These are phyloP conservation scores for Ophioderma brevispina DNA, from an alignment of 35 echinoderm and acorn worm genomes.

Conservation along the genomic window DNA sequence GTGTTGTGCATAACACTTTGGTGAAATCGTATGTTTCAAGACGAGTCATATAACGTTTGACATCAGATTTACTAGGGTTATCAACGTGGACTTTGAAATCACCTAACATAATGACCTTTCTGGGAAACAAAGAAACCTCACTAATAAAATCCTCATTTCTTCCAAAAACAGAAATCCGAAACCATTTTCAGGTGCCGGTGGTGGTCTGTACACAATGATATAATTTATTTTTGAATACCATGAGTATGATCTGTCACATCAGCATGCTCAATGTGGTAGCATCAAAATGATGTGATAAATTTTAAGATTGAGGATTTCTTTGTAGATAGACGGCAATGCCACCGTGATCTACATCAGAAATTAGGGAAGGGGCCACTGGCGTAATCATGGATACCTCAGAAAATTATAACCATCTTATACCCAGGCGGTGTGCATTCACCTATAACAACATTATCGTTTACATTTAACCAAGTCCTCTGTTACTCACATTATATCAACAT, in stretches of 20 bases:
- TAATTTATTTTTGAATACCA: conserved; percentile 8
- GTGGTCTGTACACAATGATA: background rate
- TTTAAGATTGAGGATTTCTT: conserved; percentile 5
- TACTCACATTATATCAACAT: background rate
- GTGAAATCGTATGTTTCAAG: conserved; percentile 1
- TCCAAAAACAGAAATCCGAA: background rate
- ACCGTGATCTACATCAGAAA: background rate
- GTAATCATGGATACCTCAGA: background rate
- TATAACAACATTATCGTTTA: background rate
- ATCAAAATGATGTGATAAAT: background rate
- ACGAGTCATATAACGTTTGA: background rate
- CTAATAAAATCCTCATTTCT: background rate
- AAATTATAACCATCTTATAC: background rate
- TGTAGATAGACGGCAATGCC: conserved; percentile 9
- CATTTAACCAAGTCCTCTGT: conserved; percentile 1
- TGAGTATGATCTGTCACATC: background rate
- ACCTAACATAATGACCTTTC: conserved; percentile 6
- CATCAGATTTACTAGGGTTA: background rate
- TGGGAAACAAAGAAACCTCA: conserved; percentile 8
- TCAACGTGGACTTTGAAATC: background rate
- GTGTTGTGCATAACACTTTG: background rate
- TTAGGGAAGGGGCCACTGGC: no score
- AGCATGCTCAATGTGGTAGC: background rate
- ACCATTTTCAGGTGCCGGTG: background rate
- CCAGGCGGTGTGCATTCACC: background rate